A percentile compares a stretch with the other conserved stretches of the same genome.
Conservation (phyloP, 2,888 invertebrate genomes). For the Eutolmus rufibarbis region DNA sequence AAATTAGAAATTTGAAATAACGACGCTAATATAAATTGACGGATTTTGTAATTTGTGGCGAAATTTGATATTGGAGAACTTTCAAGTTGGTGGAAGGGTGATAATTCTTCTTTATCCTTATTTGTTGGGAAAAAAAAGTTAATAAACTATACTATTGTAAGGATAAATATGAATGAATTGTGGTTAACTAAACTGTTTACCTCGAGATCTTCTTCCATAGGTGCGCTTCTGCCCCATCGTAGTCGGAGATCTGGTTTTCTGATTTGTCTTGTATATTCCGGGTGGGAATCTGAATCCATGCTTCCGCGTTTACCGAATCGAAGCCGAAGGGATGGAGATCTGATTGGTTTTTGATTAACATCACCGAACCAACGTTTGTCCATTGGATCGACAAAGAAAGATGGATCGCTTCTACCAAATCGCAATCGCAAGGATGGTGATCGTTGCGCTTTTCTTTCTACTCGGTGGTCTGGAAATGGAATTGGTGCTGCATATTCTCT, state of each 20-base stretch:
- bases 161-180: too few species aligned
- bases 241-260: constrained; percentile 38
- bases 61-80: too few species aligned
- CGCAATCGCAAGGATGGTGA: constrained; percentile 79
- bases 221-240: constrained; percentile 42
- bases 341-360: constrained; percentile 72
- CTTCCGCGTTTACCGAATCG: constrained; percentile 76
- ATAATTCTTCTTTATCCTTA: too few species aligned
- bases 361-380: constrained; percentile 65
- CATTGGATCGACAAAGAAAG: constrained; percentile 53
- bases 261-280: background rate
- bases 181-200: background rate
- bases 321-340: constrained; percentile 78
- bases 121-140: too few species aligned
- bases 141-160: too few species aligned
- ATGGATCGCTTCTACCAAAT: constrained; percentile 78
- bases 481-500: constrained; percentile 62
- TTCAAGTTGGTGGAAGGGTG: too few species aligned
- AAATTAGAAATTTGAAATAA: too few species aligned
- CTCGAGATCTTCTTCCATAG: background rate
- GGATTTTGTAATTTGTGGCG: too few species aligned
- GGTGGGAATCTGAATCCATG: constrained; percentile 58
- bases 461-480: constrained; percentile 69
- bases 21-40: too few species aligned
- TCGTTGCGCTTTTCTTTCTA: constrained; percentile 79